Conservation (phyloP, 2,797 vertebrate genomes). For the Cossypha heuglini region DNA sequence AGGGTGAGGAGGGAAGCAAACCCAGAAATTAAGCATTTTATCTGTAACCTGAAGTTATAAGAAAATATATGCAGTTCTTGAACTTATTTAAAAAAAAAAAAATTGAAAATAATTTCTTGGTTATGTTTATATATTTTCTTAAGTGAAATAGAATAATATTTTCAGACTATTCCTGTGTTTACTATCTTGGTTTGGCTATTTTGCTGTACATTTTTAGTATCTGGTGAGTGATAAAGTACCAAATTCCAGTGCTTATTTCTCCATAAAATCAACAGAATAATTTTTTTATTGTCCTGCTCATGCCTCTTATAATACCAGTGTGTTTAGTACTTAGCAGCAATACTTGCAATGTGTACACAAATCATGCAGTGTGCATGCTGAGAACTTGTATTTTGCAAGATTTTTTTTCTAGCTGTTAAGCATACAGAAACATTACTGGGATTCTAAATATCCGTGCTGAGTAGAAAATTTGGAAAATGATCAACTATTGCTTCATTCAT, state of each 20-base stretch:
- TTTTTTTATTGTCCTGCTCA: conserved; percentile 50
- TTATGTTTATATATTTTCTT: background rate
- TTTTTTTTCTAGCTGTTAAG: conserved; percentile 5
- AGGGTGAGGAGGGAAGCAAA: background rate
- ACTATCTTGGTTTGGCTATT: background rate
- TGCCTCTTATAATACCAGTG: conserved; percentile 5
- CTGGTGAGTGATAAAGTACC: conserved; percentile 4
- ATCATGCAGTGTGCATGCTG: conserved; percentile 16
- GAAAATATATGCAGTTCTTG: background rate
- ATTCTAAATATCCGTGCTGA: conserved; percentile 36
- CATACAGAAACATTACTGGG: background rate
- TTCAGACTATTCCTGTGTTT: background rate
- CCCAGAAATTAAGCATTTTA: background rate
- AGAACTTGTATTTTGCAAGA: conserved; percentile 39
- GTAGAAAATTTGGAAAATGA: conserved; percentile 17
- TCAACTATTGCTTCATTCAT: conserved; percentile 20
- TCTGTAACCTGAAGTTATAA: background rate
- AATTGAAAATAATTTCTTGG: background rate
- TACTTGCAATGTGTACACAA: conserved; percentile 25
- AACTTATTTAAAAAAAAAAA: background rate
- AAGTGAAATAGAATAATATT: conserved; percentile 16
- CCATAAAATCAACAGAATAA: conserved; percentile 29
- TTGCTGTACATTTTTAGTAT: background rate
- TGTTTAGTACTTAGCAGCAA: conserved; percentile 33
- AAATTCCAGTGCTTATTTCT: conserved; percentile 19